Evolutionary conservation across 1,140 invertebrate genomes (phyloP).

Genomic region (Drosophila eugracilis): DNA sequence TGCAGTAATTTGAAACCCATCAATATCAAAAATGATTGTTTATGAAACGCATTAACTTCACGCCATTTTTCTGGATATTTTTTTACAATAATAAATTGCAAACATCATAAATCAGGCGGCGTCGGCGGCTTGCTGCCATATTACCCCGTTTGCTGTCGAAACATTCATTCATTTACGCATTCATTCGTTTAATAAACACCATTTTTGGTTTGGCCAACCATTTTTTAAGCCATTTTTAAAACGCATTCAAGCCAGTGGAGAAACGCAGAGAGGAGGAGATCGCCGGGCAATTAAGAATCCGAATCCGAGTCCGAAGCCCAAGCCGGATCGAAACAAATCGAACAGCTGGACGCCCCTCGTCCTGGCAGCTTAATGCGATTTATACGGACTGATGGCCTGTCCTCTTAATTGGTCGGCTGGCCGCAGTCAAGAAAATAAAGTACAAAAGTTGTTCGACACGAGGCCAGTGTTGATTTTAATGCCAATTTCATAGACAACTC

Average conservation of each 20-base stretch:
- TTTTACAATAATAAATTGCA: constrained; percentile 71
- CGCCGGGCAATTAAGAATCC: constrained; percentile 64
- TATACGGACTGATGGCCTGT: constrained; percentile 75
- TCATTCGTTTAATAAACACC: constrained; percentile 80
- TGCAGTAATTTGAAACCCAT: constrained; percentile 15
- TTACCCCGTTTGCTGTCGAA: constrained; percentile 15
- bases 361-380: constrained; percentile 75
- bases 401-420: constrained; percentile 80
- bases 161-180: constrained; percentile 39
- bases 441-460: constrained; percentile 68
- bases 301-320: constrained; percentile 19
- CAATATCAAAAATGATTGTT: constrained; percentile 35
- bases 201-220: constrained; percentile 77
- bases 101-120: constrained; percentile 72
- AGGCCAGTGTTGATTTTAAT: constrained; percentile 64
- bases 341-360: constrained; percentile 57
- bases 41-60: constrained; percentile 49
- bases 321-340: constrained; percentile 75
- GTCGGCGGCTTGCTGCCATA: constrained; percentile 50
- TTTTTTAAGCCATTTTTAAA: constrained; percentile 80
- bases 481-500: constrained; percentile 81
- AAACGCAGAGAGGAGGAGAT: neutral
- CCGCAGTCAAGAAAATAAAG: constrained; percentile 82
- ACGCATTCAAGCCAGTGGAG: constrained; percentile 51
- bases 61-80: constrained; percentile 38